Conservation (phyloP, 2,797 vertebrate species). For the Rhodeus uyekii region DNA sequence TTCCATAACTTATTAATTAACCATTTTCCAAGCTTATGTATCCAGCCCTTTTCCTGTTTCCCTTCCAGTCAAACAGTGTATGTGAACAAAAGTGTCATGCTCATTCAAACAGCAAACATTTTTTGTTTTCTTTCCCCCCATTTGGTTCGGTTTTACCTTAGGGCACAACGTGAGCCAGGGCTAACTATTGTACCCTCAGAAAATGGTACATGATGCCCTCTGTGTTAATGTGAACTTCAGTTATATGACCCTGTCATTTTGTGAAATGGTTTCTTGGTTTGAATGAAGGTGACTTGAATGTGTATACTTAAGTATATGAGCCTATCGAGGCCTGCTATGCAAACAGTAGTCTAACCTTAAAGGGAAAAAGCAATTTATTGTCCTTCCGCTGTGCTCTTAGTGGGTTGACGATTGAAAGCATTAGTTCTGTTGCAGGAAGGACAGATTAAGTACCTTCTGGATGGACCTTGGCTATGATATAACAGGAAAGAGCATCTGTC, state of each 20-base stretch:
- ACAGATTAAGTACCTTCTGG: constrained; percentile 28
- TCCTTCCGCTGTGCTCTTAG: constrained; percentile 7
- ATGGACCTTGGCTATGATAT: constrained; percentile 21
- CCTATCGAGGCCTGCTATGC: not conserved
- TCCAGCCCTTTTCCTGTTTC: constrained; percentile 50
- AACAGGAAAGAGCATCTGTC: constrained; percentile 32
- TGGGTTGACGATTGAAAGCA: constrained; percentile 32
- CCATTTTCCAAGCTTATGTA: constrained; percentile 64
- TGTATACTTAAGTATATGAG: constrained; percentile 2
- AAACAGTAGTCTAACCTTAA: constrained; percentile 12
- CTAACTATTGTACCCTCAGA: not conserved
- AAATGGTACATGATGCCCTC: not conserved
- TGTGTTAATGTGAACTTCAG: not conserved
- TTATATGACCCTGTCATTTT: not conserved
- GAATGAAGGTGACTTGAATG: constrained; percentile 6
- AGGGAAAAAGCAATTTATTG: constrained; percentile 30
- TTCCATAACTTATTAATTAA: constrained; percentile 65
- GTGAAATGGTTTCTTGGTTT: constrained; percentile 1
- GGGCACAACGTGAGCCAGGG: not conserved
- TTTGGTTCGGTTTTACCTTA: not conserved
- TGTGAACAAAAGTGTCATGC: not conserved
- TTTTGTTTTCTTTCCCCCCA: not conserved
- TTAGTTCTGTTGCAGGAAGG: constrained; percentile 23
- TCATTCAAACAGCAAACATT: not conserved
- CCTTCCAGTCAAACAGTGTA: not conserved